Conservation (phyloP, 1,140 invertebrate species). For the Solen grandis region DNA sequence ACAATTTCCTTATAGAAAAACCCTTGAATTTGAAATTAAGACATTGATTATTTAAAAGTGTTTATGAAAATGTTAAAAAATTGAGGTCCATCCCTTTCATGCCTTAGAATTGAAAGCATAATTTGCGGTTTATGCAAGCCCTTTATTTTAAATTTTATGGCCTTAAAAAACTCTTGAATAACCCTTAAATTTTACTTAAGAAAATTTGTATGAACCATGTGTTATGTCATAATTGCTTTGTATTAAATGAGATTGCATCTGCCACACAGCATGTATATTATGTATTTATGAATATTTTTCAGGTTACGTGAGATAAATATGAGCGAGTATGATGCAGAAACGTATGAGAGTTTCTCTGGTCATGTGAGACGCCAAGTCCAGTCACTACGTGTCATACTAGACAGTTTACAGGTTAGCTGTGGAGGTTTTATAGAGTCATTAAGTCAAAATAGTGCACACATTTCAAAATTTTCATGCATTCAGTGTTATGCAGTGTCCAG, state of each 20-base stretch:
- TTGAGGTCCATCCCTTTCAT: too few species aligned
- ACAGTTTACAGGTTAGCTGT: conserved; percentile 81
- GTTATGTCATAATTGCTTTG: background rate
- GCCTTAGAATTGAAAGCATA: background rate
- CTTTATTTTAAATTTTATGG: too few species aligned
- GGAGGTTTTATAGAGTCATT: too few species aligned
- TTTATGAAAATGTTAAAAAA: too few species aligned
- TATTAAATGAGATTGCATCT: background rate
- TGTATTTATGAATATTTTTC: conserved; percentile 3
- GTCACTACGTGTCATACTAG: conserved; percentile 84
- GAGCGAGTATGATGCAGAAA: conserved; percentile 94
- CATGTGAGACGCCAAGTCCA: conserved; percentile 87
- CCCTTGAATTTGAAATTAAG: too few species aligned
- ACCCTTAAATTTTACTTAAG: too few species aligned
- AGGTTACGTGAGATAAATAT: conserved; percentile 95
- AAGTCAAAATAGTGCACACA: too few species aligned
- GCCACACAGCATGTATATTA: background rate
- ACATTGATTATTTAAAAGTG: background rate
- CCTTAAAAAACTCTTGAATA: too few species aligned
- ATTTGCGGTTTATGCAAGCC: background rate
- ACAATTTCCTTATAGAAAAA: too few species aligned
- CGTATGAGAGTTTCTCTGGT: conserved; percentile 91
- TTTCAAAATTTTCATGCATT: too few species aligned
- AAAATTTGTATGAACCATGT: too few species aligned
- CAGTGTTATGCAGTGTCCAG: too few species aligned